A percentile compares a stretch with the other conserved stretches of the same genome.
phyloP scores from a whole-genome alignment of 1,140 invertebrate species.

The Pseudachorutes palmiensis region DNA sequence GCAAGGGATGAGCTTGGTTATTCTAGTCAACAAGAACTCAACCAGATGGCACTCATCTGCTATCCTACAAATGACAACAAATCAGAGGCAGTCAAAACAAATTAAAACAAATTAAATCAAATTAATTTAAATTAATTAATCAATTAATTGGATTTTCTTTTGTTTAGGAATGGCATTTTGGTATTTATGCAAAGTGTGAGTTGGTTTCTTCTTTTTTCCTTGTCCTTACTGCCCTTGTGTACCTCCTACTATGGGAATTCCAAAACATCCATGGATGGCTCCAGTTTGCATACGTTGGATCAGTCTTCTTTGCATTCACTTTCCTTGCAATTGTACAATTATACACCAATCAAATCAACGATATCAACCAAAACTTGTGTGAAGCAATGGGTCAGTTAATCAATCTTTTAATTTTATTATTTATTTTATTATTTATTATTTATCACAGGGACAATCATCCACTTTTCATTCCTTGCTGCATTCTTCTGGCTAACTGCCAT shows the following conservation, averaged over 20 bases:
- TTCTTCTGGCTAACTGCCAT: conserved; percentile 90
- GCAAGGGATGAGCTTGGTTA: conserved; percentile 7
- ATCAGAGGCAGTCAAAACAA: background rate
- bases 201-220: conserved; percentile 33
- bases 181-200: conserved; percentile 28
- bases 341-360: conserved; percentile 20
- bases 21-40: conserved; percentile 22
- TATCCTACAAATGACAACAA: conserved; percentile 17
- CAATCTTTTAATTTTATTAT: background rate
- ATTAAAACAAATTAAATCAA: conserved; percentile 3
- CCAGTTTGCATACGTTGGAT: conserved; percentile 35
- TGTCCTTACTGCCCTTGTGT: conserved; percentile 31
- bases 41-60: conserved; percentile 34
- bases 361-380: conserved; percentile 18
- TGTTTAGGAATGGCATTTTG: conserved; percentile 25
- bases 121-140: background rate
- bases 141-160: background rate
- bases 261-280: conserved; percentile 38
- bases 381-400: conserved; percentile 30
- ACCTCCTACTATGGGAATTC: conserved; percentile 35
- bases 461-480: conserved; percentile 86
- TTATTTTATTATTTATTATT: background rate
- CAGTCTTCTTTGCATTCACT: conserved; percentile 27
- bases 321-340: conserved; percentile 31
- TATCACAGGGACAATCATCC: conserved; percentile 62